A percentile compares a stretch with the other conserved stretches of the same genome.
Evolutionary conservation across 2,113 vertebrate species (phyloP).

Genomic region (Picathartes gymnocephalus): DNA sequence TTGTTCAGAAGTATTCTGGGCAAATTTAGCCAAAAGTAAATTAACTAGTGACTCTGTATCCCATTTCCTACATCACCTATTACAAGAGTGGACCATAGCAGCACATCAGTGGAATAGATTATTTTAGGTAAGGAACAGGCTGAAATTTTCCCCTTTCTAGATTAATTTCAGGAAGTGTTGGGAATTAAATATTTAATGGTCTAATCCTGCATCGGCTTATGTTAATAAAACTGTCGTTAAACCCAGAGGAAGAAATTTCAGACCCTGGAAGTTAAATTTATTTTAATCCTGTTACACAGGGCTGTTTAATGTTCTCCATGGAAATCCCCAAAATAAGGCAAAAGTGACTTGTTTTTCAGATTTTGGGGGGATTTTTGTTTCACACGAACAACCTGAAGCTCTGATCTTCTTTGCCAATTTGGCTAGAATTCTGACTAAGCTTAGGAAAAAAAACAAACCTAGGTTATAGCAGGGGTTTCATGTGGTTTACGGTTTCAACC

Average conservation of each 20-base stretch:
- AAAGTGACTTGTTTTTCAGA: neutral
- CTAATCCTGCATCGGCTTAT: constrained; percentile 51
- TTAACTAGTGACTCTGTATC: neutral
- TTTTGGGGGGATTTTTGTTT: neutral
- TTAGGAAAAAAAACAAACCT: neutral
- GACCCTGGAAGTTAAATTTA: constrained; percentile 21
- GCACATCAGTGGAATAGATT: neutral
- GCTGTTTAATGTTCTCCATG: constrained; percentile 7
- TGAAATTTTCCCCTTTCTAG: constrained; percentile 3
- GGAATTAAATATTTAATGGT: constrained; percentile 32
- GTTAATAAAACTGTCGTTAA: constrained; percentile 52
- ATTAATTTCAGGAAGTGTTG: constrained; percentile 37
- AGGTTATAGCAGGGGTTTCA: neutral
- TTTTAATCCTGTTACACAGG: constrained; percentile 47
- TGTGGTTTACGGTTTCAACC: neutral
- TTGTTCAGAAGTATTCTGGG: constrained; percentile 11
- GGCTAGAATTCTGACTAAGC: neutral
- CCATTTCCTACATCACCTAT: neutral
- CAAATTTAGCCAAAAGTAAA: neutral
- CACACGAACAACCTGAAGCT: neutral
- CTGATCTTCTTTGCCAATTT: neutral
- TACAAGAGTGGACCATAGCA: neutral
- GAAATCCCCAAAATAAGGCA: constrained; percentile 4
- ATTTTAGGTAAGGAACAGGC: neutral
- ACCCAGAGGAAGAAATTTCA: neutral